Base-by-base conservation (phyloP, 2,888 invertebrate genomes). In the Aphrophora alni region DNA sequence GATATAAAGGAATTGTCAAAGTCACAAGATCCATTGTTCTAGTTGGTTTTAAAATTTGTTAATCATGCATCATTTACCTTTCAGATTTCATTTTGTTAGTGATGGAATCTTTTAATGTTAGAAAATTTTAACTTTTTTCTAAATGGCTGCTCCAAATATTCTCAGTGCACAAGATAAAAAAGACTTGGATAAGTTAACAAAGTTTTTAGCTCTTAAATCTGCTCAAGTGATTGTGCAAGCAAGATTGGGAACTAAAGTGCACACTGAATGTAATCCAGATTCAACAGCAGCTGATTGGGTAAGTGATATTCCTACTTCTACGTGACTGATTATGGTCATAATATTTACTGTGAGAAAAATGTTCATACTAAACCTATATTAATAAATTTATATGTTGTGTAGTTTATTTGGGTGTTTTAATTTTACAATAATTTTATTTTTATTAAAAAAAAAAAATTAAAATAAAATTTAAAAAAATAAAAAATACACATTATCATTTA, bases 211-310 rank as follows among this genome's bases (percentile, higher is more conserved):
- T 17, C 89, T 95, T 81, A 98, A 98, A 90, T 93, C 95, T 78
- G 94, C 95, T 38, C 97, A 98, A 89, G 94, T 97, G 75, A 96
- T 98, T 78, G 95, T 98, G 25, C 97, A 98, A 89, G 96, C 97
- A 79, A 92, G 98, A 85, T 92, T 96, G 82, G 97, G 97, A 26
- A 95, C 95, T 86, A 97, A 95, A 89, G 92, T 95, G 76, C 92
- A 92, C 87, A 95, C 95, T 0, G 92, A 93, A 86, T 95, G 95
- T 84, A 96, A 95, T 88, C 92, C 94, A 7, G 90, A 93, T 84
- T 92, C 94, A 5, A 91, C 93, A 44, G 95, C 95, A 82, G 92
- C 94, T 27, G 97, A 96, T 89, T 97, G 97, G 95, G 94, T 94
- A 90, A 90, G 90, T 87, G n/a, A 74, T 25, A 10, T n/a, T n/a